Percentiles rank a stretch among this genome's conserved stretches.
Conservation (phyloP, 2,113 vertebrate genomes). For the Petrocephalus microphthalmus region DNA sequence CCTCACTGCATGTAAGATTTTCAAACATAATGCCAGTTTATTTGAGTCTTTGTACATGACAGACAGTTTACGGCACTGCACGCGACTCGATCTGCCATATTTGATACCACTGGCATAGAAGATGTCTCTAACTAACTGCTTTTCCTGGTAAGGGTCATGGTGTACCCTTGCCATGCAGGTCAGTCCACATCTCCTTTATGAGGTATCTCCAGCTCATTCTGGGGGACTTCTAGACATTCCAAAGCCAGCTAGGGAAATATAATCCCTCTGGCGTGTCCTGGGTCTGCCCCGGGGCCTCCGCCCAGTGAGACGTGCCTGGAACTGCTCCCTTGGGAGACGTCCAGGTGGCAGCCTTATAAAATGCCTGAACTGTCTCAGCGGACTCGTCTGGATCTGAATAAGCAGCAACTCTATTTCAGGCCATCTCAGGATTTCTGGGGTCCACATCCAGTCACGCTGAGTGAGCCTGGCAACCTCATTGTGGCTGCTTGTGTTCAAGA, state of each 20-base stretch:
- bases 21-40: not conserved
- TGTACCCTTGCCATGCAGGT: not conserved
- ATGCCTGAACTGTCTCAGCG: not conserved
- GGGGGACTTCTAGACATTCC: not conserved
- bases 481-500: not conserved
- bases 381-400: not conserved
- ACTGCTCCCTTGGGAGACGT: not conserved
- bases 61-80: not conserved
- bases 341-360: not conserved
- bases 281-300: not conserved
- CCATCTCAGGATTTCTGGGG: not conserved
- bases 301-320: not conserved
- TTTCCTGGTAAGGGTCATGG: not conserved
- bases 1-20: not conserved
- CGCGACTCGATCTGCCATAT: not conserved
- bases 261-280: not conserved
- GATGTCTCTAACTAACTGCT: not conserved
- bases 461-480: not conserved
- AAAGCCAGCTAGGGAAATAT: not conserved
- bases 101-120: not conserved
- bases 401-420: not conserved
- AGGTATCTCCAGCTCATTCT: not conserved
- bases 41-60: not conserved
- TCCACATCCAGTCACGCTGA: not conserved
- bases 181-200: not conserved